Percentiles rank a stretch among this genome's conserved stretches.
These are phyloP conservation scores for Drosophila sechellia DNA, from an alignment of 1,140 invertebrate genomes.

Conservation along the genomic window DNA sequence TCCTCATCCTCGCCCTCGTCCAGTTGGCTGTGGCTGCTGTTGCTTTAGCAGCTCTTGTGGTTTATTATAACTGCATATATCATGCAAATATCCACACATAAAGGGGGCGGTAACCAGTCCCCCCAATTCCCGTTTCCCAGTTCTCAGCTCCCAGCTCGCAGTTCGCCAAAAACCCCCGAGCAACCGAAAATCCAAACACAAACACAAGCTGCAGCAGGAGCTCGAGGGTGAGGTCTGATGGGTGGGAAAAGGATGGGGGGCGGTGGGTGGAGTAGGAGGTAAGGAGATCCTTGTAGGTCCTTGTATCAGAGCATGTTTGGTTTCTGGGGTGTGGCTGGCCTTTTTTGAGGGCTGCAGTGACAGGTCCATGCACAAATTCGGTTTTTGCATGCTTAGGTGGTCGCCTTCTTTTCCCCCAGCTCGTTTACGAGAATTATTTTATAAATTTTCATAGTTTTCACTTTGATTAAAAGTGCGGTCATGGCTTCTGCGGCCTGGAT, in stretches of 20 bases:
- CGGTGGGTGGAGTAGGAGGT: not conserved
- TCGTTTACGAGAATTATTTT: conserved; percentile 72
- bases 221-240: not conserved
- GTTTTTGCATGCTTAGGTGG: conserved; percentile 41
- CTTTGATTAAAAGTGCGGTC: conserved; percentile 81
- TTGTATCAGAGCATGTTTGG: conserved; percentile 42
- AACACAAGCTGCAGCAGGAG: conserved; percentile 8
- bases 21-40: conserved; percentile 30
- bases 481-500: conserved; percentile 68
- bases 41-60: conserved; percentile 74
- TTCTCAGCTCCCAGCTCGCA: not conserved
- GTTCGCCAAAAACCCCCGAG: conserved; percentile 1
- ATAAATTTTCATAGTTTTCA: conserved; percentile 81
- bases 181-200: conserved; percentile 43
- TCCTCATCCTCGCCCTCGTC: conserved; percentile 2
- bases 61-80: conserved; percentile 82
- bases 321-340: conserved; percentile 25
- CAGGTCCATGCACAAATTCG: conserved; percentile 54
- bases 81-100: conserved; percentile 60
- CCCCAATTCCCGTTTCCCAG: not conserved
- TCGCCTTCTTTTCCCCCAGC: conserved; percentile 12
- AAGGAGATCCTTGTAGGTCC: conserved; percentile 4
- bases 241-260: not conserved
- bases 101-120: not conserved
- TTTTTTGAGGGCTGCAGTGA: conserved; percentile 21